Base-by-base conservation (phyloP, 2,888 invertebrate species). In the Drosophila limbata region DNA sequence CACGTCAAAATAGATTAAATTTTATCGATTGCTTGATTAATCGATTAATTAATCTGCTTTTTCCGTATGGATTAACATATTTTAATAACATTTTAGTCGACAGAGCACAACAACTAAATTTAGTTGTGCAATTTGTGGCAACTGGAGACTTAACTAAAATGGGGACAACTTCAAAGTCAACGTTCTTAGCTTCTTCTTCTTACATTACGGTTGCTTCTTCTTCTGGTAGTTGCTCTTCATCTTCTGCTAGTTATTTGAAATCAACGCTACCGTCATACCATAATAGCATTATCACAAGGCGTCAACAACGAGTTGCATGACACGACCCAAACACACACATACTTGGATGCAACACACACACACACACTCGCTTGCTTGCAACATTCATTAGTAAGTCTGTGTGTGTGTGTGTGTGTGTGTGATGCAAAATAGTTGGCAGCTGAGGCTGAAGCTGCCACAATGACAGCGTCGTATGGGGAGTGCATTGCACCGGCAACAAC, bases 401-500 rank as follows among this genome's bases (percentile, higher is more conserved):
- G 42, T n/a, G 31, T 57, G 25, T 51, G 42, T 37, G 40, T 65
- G 52, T 53, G 37, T 50, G 53, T 55, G 67, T 68, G 51, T 63
- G 66, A 84, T 88, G 89, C 88, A 89, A 89, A 87, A 84, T 84
- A 84, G 84, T 84, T 87, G 87, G 87, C 89, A 84, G 84, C 84
- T 85, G 82, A 71, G 55, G 71, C 69, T 25, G 25, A 25, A 68
- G 64, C 76, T 69, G 77, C 79, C 63, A 63, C 78, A 83, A 72
- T 67, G 66, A 79, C 81, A 71, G 65, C 71, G 65, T 66, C 59
- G 73, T 53, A 72, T 63, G 65, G 73, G 45, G 86, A 86, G 88
- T 87, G 82, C 82, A 82, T 67, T 82, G 82, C 81, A 78, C 77
- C 73, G 77, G 64, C 78, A 74, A 69, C 69, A 78, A 69, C 75